A percentile compares a stretch with the other conserved stretches of the same genome.
These are phyloP conservation scores for Platyrinchus mystaceus DNA, from an alignment of 2,797 vertebrate species.

Conservation along the genomic window DNA sequence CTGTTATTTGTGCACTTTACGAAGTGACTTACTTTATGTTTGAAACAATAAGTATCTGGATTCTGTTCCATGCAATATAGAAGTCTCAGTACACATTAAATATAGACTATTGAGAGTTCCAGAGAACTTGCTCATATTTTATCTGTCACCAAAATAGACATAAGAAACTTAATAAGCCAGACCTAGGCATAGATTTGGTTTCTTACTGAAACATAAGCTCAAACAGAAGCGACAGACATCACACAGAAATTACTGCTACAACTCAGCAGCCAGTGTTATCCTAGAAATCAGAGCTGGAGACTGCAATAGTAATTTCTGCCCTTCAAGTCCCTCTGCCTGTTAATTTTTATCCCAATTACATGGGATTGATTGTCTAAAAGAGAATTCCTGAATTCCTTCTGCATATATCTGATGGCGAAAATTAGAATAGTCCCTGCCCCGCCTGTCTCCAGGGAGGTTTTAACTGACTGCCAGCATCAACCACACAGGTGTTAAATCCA, in stretches of 20 bases:
- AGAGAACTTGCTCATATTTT: neutral
- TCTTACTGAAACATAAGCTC: neutral
- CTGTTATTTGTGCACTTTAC: neutral
- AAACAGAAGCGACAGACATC: neutral
- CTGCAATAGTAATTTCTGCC: neutral
- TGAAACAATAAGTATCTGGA: slow-evolving; percentile 6
- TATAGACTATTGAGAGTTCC: neutral
- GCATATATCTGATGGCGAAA: neutral
- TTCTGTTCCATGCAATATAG: neutral
- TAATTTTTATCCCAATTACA: slow-evolving; percentile 28
- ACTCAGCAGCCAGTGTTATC: neutral
- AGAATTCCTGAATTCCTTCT: neutral
- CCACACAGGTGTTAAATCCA: neutral
- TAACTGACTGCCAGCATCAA: neutral
- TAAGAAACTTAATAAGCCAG: neutral
- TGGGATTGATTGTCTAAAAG: neutral
- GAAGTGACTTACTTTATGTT: neutral
- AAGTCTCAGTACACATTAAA: neutral
- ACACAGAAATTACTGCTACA: neutral
- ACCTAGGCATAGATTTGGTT: neutral
- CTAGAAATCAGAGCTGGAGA: slow-evolving; percentile 24
- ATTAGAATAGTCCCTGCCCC: neutral
- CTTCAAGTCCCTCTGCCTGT: neutral
- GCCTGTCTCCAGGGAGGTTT: neutral
- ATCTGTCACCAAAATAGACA: neutral